Conservation (phyloP, 2,888 invertebrate genomes). For the Conus canariensis region DNA sequence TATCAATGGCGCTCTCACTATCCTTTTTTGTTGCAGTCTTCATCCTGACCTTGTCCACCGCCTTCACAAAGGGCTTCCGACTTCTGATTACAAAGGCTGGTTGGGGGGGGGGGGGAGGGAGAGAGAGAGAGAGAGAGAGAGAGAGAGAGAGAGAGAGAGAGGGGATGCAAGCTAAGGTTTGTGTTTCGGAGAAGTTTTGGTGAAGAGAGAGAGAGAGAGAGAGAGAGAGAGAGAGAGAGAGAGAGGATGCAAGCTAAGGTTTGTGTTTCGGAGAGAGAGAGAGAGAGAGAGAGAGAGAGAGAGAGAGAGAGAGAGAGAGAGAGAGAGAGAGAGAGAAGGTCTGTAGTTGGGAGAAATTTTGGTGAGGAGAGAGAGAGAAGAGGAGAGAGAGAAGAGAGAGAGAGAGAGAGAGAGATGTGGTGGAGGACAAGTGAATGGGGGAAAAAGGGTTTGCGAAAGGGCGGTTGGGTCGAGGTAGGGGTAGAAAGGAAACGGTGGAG, state of each 20-base stretch:
- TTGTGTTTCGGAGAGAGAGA: neutral
- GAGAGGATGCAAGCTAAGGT: neutral
- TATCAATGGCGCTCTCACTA: neutral
- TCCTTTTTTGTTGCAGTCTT: neutral
- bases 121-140: neutral
- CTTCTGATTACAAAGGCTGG: neutral
- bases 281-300: too few species aligned
- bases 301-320: too few species aligned
- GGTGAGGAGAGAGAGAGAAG: too few species aligned
- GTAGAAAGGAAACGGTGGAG: too few species aligned
- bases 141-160: neutral
- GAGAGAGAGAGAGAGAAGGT: too few species aligned
- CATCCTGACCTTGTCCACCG: neutral
- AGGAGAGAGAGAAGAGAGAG: too few species aligned
- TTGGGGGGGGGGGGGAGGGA: neutral
- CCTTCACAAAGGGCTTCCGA: neutral
- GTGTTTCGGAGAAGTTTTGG: neutral
- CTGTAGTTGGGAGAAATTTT: too few species aligned
- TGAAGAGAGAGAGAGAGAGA: neutral
- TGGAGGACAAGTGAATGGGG: too few species aligned
- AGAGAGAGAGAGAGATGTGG: too few species aligned
- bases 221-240: neutral
- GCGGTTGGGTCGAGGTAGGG: too few species aligned
- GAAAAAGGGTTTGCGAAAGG: too few species aligned
- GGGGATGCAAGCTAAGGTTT: too few species aligned